Base-by-base conservation (phyloP, 1,140 invertebrate species). In the Panagrolaimus sp. region DNA sequence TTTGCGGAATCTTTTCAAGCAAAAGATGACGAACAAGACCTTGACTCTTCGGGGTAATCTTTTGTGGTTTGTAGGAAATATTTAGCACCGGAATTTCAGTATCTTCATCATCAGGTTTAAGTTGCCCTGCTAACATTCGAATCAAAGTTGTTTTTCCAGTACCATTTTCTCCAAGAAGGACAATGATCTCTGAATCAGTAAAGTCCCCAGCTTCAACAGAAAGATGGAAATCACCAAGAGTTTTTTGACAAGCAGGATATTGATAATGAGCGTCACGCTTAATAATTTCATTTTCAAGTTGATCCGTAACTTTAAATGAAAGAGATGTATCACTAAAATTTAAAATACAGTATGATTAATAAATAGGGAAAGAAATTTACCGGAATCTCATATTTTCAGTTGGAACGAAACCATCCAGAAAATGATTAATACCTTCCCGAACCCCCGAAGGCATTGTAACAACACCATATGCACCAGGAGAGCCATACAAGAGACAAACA, bases 141-240 rank as follows among this genome's bases (percentile, higher is more conserved):
- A 99, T 99, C 78, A 99, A 96, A 15, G 96, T 99, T 0, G 96
- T 98, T 86, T 99, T 99, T 55, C 96, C 96, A 58, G 96, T 99
- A 73, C 96, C 96, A 87, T 99, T 99, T 84, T 99, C 96, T 68
- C 96, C 96, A 63, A 99, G 87, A 82, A 99, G 86, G 15, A 99
- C 96, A 80, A 99, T 88, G 84, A 99, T 99, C 86, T 99, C 96
- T 4, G 96, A 98, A 86, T 99, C 96, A 26, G 95, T 97, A 83
- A 99, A 99, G 80, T 95, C 92, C 15, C 96, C 96, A 72, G 89
- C 86, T 68, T 90, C 87, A 10, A 98, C 91, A 4, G 85, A 85
- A 52, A 98, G 85, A 63, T 88, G 85, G 82, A 98, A 98, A 63
- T 88, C 88, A 63, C 91, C 74, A 12, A 83, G 70, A 28, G 69